phyloP scores from a whole-genome alignment of 23 tunicate genomes.

The Halocynthia roretzi region DNA sequence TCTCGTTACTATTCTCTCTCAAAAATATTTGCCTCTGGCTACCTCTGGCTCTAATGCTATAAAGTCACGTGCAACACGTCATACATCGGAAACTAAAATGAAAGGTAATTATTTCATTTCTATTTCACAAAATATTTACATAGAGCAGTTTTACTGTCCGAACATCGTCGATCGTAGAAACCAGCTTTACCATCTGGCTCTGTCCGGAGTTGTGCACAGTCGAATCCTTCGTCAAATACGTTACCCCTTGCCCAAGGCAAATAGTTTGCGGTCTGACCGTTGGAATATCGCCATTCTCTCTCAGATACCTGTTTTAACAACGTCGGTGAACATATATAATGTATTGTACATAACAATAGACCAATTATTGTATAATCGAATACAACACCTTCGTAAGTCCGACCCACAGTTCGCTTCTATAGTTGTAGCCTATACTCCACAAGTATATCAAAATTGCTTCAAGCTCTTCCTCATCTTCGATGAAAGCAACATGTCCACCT shows the following conservation, averaged over 20 bases:
- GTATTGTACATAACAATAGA: not conserved
- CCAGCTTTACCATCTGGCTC: constrained; percentile 4
- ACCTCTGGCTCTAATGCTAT: no score
- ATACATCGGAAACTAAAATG: no score
- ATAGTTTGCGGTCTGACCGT: constrained; percentile 31
- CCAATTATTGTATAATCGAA: not conserved
- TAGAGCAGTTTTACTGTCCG: not conserved
- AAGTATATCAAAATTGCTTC: not conserved
- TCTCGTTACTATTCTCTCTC: no score
- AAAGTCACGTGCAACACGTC: no score
- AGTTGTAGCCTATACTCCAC: not conserved
- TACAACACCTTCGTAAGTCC: constrained; percentile 4
- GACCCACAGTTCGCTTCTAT: not conserved
- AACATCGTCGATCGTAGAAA: not conserved
- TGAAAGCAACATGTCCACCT: not conserved
- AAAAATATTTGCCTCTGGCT: no score
- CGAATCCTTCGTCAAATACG: constrained; percentile 51
- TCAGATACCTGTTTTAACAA: constrained; percentile 3
- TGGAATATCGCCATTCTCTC: constrained; percentile 35
- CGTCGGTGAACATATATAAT: not conserved
- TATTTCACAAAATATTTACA: not conserved
- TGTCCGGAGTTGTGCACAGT: constrained; percentile 39
- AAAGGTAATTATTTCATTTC: no score
- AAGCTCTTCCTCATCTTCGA: not conserved
- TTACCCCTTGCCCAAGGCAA: constrained; percentile 47